Conservation (phyloP, 2,113 vertebrate species). For the Centrocercus urophasianus region DNA sequence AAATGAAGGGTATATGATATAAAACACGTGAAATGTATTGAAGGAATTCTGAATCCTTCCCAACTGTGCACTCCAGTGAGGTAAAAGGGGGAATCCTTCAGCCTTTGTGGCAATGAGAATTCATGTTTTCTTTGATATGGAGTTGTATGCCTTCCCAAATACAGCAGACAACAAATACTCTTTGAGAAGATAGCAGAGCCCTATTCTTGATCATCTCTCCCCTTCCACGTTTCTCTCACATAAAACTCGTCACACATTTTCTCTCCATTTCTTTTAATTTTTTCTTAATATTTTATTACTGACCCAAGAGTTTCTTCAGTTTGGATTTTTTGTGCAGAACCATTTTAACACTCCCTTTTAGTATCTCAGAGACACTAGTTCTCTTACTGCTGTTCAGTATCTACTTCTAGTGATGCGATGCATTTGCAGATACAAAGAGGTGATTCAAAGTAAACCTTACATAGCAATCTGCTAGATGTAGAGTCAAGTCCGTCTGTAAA, state of each 20-base stretch:
- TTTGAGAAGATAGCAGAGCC: neutral
- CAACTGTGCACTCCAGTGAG: neutral
- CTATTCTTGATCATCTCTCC: neutral
- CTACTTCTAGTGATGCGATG: neutral
- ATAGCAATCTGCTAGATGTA: neutral
- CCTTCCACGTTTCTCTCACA: neutral
- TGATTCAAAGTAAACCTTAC: neutral
- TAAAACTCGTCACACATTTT: neutral
- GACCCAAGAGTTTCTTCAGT: neutral
- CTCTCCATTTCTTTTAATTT: neutral
- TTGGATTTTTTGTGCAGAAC: neutral
- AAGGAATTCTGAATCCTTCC: neutral
- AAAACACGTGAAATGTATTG: neutral
- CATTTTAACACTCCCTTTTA: neutral
- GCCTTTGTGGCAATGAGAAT: neutral
- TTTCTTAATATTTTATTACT: neutral
- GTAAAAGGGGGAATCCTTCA: neutral
- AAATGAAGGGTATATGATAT: neutral
- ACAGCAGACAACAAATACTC: neutral
- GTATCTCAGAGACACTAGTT: neutral
- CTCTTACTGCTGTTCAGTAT: neutral
- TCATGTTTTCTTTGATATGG: neutral
- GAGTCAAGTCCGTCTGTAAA: neutral
- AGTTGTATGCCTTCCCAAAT: neutral
- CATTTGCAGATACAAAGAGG: neutral